phyloP scores from a whole-genome alignment of 2,113 vertebrate genomes.

The Mus pahari region DNA sequence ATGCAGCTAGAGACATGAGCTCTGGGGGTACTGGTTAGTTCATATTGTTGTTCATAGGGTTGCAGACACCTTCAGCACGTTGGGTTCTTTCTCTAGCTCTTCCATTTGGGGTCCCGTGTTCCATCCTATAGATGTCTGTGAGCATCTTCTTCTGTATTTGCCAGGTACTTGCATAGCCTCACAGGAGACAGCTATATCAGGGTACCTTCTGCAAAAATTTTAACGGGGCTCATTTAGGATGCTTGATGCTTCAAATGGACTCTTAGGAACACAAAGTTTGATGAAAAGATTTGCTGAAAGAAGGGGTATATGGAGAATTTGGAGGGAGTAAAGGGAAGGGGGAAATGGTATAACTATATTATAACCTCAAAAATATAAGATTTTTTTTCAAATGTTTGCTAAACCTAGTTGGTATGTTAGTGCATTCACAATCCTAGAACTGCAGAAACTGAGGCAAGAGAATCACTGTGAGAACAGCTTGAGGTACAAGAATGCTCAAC shows the following conservation, averaged over 20 bases:
- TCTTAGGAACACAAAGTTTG: not conserved
- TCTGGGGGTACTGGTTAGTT: no score
- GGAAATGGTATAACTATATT: not conserved
- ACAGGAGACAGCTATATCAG: no score
- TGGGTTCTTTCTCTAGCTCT: no score
- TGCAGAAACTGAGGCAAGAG: not conserved
- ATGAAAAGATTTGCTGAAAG: no score
- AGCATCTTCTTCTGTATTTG: no score
- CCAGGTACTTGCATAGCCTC: no score
- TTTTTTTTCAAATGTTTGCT: not conserved
- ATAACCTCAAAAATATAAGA: not conserved
- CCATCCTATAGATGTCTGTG: no score
- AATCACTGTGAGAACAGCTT: not conserved
- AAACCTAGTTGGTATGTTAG: not conserved
- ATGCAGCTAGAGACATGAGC: no score
- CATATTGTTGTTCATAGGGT: no score
- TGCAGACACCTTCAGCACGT: no score
- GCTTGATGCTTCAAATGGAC: not conserved
- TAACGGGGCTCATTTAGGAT: not conserved
- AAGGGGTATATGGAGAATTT: not conserved
- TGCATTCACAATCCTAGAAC: not conserved
- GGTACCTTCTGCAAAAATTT: no score
- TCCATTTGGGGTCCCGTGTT: no score
- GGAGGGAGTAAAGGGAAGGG: not conserved
- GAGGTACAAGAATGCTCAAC: not conserved